Percentiles rank a stretch among this genome's conserved stretches.
Evolutionary conservation across 2,113 vertebrate genomes (phyloP).

Genomic region (Phrynosoma platyrhinos): DNA sequence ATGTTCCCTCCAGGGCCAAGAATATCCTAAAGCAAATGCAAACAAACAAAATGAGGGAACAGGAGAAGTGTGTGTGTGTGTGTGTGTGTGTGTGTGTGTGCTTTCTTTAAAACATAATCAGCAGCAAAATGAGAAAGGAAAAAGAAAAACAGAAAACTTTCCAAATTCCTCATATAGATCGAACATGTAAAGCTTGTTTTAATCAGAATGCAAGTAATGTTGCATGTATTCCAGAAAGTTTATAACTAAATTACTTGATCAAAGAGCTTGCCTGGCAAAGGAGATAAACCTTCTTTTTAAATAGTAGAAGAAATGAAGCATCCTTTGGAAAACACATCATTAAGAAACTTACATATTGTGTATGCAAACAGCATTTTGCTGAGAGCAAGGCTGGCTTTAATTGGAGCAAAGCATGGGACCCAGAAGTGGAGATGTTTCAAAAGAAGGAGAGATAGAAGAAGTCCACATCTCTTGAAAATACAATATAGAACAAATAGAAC

Average conservation of each 20-base stretch:
- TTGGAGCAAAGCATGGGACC: not conserved
- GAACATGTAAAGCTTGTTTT: not conserved
- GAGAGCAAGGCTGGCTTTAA: not conserved
- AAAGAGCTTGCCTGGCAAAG: conserved; percentile 9
- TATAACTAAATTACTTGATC: conserved; percentile 16
- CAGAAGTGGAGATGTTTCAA: not conserved
- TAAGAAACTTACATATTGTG: conserved; percentile 5
- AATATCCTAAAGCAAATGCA: not conserved
- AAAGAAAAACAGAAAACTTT: not conserved
- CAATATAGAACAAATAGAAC: too few species aligned
- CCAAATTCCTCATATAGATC: not conserved
- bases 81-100: too few species aligned
- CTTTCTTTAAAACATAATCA: conserved; percentile 4
- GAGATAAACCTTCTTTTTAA: conserved; percentile 21
- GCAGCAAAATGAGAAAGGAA: not conserved
- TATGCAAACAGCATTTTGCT: not conserved
- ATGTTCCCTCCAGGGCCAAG: not conserved
- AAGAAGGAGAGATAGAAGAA: not conserved
- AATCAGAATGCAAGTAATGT: not conserved
- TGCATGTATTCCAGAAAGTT: not conserved
- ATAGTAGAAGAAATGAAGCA: conserved; percentile 10
- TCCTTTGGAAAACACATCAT: not conserved
- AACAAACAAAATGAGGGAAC: not conserved
- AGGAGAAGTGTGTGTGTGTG: too few species aligned
- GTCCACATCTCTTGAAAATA: not conserved